These are phyloP conservation scores for Microcebus tavaratra DNA, from an alignment of 2,113 vertebrate genomes.

Conservation along the genomic window DNA sequence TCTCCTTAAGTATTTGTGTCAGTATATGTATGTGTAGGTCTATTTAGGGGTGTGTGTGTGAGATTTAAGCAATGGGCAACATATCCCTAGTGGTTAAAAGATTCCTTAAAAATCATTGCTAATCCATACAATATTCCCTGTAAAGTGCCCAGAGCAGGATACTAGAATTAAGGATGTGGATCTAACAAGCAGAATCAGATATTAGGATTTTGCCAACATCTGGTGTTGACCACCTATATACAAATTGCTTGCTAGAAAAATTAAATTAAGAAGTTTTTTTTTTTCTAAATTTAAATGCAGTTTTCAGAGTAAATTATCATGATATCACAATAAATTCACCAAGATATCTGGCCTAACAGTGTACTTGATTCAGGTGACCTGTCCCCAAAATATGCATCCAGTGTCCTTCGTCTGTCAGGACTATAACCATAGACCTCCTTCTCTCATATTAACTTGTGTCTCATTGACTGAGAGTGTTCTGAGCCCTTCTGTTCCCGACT, in stretches of 20 bases:
- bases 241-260: not conserved
- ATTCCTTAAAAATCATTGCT: conserved; percentile 1
- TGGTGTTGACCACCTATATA: not conserved
- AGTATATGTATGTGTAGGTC: not conserved
- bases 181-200: not conserved
- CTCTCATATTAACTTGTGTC: not conserved
- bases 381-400: fast-evolving
- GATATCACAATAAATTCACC: not conserved
- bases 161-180: not conserved
- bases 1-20: not conserved
- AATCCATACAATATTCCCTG: not conserved
- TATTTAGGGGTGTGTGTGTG: not conserved
- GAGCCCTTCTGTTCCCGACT: not conserved
- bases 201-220: not conserved
- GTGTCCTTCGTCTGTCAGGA: not conserved
- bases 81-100: not conserved
- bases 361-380: not conserved
- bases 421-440: not conserved
- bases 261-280: not conserved
- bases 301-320: not conserved
- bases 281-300: not conserved
- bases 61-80: not conserved
- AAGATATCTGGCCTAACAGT: not conserved
- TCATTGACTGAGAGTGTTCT: not conserved
- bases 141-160: not conserved